Evolutionary conservation across 1,140 invertebrate genomes (phyloP).

Genomic region (Dysdera silvatica): DNA sequence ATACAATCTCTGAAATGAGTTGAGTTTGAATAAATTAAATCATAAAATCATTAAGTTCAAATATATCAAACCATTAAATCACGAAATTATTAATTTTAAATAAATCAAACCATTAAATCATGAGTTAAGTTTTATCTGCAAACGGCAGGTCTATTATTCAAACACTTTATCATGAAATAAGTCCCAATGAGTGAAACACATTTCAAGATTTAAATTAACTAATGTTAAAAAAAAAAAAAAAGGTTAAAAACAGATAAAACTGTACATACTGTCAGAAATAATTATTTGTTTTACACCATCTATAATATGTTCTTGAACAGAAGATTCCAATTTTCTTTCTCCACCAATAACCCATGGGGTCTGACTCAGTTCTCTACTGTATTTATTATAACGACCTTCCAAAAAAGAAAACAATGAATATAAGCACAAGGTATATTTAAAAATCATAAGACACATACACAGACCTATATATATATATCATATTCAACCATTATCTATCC

Average conservation of each 20-base stretch:
- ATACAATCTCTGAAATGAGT: constrained; percentile 51
- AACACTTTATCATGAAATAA: neutral
- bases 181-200: neutral
- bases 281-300: constrained; percentile 49
- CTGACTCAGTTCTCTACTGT: constrained; percentile 75
- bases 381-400: constrained; percentile 75
- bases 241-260: neutral
- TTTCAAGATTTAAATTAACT: neutral
- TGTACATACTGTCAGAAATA: constrained; percentile 48
- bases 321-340: constrained; percentile 66
- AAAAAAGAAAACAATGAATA: no score
- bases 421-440: no score
- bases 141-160: no score
- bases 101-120: no score
- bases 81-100: no score
- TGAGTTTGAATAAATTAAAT: no score
- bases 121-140: no score
- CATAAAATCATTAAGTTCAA: no score
- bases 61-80: no score
- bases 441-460: no score
- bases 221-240: neutral
- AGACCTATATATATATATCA: no score
- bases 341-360: constrained; percentile 89
- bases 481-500: no score
- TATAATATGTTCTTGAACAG: constrained; percentile 84